phyloP scores from a whole-genome alignment of 2,888 invertebrate species.

The Heliconius hortense region DNA sequence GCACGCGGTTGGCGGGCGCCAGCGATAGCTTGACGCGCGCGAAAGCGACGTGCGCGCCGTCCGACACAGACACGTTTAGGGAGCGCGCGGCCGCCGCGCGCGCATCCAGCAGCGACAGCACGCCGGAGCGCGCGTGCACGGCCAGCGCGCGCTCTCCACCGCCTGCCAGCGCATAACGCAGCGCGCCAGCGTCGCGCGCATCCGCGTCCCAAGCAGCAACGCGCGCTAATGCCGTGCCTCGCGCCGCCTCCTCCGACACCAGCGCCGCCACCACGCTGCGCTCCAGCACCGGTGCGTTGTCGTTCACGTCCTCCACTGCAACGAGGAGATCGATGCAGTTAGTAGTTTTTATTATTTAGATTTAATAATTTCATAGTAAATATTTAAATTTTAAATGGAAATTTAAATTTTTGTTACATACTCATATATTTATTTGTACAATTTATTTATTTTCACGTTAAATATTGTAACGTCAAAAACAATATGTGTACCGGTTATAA shows the following conservation, averaged over 20 bases:
- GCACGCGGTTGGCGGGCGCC: conserved; percentile 88
- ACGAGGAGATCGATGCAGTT: neutral
- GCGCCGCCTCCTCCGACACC: conserved; percentile 89
- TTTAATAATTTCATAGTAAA: too few relatives aligned
- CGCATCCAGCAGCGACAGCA: conserved; percentile 57
- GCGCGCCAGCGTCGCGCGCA: conserved; percentile 86
- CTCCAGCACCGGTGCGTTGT: conserved; percentile 93
- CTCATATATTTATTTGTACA: too few relatives aligned
- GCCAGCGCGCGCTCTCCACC: conserved; percentile 54
- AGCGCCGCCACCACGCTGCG: conserved; percentile 89
- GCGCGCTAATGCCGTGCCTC: conserved; percentile 94
- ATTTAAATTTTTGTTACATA: too few relatives aligned
- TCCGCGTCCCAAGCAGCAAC: conserved; percentile 95
- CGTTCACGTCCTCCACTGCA: conserved; percentile 93
- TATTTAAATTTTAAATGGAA: too few relatives aligned
- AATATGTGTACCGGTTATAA: conserved; percentile 84
- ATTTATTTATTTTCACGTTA: too few relatives aligned
- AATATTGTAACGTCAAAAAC: too few relatives aligned
- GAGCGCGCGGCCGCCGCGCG: conserved; percentile 80
- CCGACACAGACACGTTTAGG: conserved; percentile 96
- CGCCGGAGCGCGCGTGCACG: conserved; percentile 62
- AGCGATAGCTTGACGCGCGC: conserved; percentile 90
- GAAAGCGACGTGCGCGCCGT: conserved; percentile 96
- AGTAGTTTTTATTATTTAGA: neutral
- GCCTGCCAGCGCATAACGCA: conserved; percentile 87